Conservation (phyloP, 2,797 vertebrate species). For the Muscicapa striata region DNA sequence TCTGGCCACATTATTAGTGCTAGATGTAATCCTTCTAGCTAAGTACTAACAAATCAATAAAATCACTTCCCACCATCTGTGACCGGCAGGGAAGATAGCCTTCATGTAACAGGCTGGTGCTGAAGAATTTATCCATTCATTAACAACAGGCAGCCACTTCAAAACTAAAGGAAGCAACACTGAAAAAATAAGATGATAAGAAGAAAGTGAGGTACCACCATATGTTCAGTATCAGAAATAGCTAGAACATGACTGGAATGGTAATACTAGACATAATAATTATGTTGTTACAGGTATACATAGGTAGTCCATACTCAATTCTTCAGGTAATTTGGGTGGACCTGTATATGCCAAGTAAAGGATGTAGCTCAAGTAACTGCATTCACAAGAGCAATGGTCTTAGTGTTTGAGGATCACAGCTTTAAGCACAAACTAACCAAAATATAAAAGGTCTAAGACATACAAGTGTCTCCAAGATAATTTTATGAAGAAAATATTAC, state of each 20-base stretch:
- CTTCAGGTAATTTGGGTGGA: background rate
- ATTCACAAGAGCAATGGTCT: background rate
- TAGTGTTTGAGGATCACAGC: background rate
- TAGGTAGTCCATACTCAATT: background rate
- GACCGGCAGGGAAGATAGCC: background rate
- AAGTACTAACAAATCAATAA: slow-evolving; percentile 40
- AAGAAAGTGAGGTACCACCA: background rate
- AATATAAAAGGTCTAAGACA: background rate
- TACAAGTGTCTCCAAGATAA: background rate
- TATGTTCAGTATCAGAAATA: background rate
- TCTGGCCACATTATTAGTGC: background rate
- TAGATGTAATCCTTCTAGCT: slow-evolving; percentile 38
- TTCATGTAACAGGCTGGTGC: background rate
- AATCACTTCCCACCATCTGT: background rate
- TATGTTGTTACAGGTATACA: background rate
- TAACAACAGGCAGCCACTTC: background rate
- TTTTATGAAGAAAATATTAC: background rate
- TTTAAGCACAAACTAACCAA: background rate
- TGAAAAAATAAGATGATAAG: background rate
- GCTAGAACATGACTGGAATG: background rate
- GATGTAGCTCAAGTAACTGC: background rate
- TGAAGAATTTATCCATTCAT: slow-evolving; percentile 1
- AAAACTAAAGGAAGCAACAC: background rate
- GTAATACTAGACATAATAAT: background rate
- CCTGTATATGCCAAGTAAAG: background rate